Conservation (phyloP, 2,888 invertebrate species). For the Ophion slaviceki region DNA sequence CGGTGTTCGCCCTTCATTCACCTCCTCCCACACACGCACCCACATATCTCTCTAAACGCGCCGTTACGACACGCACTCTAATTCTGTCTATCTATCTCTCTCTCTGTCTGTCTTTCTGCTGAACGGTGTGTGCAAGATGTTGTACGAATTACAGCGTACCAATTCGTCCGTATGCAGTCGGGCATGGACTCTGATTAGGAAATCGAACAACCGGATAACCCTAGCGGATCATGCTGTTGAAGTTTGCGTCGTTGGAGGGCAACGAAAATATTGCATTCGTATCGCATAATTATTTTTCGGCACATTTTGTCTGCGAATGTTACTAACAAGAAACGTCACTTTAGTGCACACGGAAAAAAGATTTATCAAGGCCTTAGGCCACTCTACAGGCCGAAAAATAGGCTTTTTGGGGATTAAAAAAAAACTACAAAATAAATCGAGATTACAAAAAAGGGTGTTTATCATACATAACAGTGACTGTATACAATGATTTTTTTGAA, state of each 20-base stretch:
- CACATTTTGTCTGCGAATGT: too few relatives aligned
- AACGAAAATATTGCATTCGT: too few relatives aligned
- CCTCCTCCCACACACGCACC: slow-evolving; percentile 73
- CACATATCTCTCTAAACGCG: slow-evolving; percentile 61
- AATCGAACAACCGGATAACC: not conserved
- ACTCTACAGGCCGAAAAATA: too few relatives aligned
- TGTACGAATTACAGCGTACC: slow-evolving; percentile 59
- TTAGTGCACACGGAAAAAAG: too few relatives aligned
- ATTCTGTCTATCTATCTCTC: slow-evolving; percentile 23
- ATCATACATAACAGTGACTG: too few relatives aligned
- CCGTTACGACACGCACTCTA: slow-evolving; percentile 60
- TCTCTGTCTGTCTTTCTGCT: slow-evolving; percentile 50
- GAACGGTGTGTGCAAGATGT: slow-evolving; percentile 20
- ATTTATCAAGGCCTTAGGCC: too few relatives aligned
- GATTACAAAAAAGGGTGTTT: too few relatives aligned
- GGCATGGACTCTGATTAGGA: slow-evolving; percentile 63
- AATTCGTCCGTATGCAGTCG: slow-evolving; percentile 78
- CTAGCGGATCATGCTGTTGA: not conserved
- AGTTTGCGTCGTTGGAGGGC: not conserved
- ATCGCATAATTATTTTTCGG: too few relatives aligned
- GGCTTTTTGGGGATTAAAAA: too few relatives aligned
- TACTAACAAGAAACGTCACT: too few relatives aligned
- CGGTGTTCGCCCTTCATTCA: slow-evolving; percentile 80
- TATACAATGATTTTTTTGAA: too few relatives aligned
- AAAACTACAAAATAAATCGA: too few relatives aligned